Percentiles rank a stretch among this genome's conserved stretches.
Conservation (phyloP, 2,888 invertebrate genomes). For the Apodemia zela region DNA sequence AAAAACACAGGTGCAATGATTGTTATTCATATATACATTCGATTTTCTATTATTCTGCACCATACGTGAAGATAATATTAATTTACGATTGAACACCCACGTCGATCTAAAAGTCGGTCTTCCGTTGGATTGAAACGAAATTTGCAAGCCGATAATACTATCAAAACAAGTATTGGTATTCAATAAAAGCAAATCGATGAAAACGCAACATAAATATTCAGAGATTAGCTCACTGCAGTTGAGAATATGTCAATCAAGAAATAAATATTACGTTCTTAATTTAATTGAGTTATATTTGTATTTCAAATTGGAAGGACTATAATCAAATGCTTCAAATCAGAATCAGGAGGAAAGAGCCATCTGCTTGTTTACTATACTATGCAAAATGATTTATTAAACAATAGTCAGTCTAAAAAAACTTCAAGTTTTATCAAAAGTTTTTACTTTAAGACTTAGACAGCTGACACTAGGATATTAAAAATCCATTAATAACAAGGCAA, state of each 20-base stretch:
- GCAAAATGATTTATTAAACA: background rate
- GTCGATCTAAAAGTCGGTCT: constrained; percentile 26
- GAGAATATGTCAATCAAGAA: constrained; percentile 3
- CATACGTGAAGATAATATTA: constrained; percentile 34
- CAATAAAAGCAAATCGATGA: constrained; percentile 1
- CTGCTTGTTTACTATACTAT: too few relatives aligned
- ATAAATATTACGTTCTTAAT: background rate
- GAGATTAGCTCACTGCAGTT: background rate
- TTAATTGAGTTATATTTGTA: constrained; percentile 5
- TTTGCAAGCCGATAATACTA: constrained; percentile 25
- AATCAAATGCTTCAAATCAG: constrained; percentile 13
- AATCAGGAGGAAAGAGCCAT: too few relatives aligned
- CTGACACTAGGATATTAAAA: constrained; percentile 72
- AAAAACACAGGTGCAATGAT: background rate
- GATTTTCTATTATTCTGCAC: constrained; percentile 18
- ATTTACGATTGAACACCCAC: constrained; percentile 34
- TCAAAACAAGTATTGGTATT: constrained; percentile 6
- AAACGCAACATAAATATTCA: constrained; percentile 11
- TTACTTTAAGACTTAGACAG: constrained; percentile 43
- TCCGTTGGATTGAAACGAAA: constrained; percentile 20
- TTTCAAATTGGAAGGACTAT: constrained; percentile 1
- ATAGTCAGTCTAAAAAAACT: background rate
- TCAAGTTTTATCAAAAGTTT: constrained; percentile 25
- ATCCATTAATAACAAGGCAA: constrained; percentile 67
- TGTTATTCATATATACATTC: constrained; percentile 9